Percentiles rank a stretch among this genome's conserved stretches.
Conservation (phyloP, 1,140 invertebrate genomes). For the Aporrectodea caliginosa region DNA sequence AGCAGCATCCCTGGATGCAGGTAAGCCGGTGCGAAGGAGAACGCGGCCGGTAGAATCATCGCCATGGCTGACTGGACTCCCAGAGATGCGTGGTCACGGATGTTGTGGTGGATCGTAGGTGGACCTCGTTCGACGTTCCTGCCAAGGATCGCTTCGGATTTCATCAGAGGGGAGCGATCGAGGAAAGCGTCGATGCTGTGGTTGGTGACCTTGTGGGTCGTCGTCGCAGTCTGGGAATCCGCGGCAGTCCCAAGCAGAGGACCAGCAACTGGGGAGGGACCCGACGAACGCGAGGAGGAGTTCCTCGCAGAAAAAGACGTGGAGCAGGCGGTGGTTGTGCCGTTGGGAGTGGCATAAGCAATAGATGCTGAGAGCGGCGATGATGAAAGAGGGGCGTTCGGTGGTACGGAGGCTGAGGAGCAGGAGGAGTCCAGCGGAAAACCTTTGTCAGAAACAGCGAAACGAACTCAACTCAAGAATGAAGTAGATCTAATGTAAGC, state of each 20-base stretch:
- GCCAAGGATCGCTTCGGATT: slow-evolving; percentile 20
- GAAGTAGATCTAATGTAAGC: no score
- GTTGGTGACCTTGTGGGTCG: slow-evolving; percentile 27
- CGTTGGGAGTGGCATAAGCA: background rate
- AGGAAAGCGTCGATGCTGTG: slow-evolving; percentile 7
- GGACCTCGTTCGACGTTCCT: slow-evolving; percentile 28
- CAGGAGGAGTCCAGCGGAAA: background rate
- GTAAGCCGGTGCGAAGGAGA: slow-evolving; percentile 18
- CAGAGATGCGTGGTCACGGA: background rate
- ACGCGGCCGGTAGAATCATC: slow-evolving; percentile 19
- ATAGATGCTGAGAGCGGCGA: background rate
- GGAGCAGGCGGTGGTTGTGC: background rate
- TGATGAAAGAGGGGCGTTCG: background rate
- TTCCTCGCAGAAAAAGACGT: background rate
- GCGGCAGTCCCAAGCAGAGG: slow-evolving; percentile 20
- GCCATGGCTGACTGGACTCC: background rate
- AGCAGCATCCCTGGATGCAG: slow-evolving; percentile 8
- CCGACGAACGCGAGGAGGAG: background rate
- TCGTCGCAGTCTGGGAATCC: slow-evolving; percentile 35
- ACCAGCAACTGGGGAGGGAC: background rate
- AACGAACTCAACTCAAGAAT: no score
- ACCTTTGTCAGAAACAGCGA: background rate
- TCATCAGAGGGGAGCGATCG: background rate
- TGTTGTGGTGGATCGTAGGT: slow-evolving; percentile 26
- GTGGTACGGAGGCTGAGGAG: background rate